Evolutionary conservation across 2,888 invertebrate species (phyloP), one percentile per base, ranked within the genome.

Genomic region (Eilema depressum): DNA sequence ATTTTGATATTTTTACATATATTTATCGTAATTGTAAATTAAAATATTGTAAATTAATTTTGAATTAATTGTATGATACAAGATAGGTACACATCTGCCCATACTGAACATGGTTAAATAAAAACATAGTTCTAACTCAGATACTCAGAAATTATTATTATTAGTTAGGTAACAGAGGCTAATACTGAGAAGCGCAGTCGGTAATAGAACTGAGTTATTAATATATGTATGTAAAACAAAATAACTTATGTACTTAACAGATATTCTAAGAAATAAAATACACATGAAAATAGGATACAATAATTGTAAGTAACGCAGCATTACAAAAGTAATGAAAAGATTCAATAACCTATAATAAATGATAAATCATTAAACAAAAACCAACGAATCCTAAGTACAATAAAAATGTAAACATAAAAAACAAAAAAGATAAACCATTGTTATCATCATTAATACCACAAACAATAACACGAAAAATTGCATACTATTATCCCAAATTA

Each of bases 401-500:
- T 47, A 47, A 47, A 53, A 53, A 53, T 4, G 53, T 53, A 53
- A 53, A 53, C n/a, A 53, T 17, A n/a, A 53, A 53, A 47, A 1
- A n/a, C n/a, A n/a, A n/a, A n/a, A 14, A 37, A 37, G 12, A 37
- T 37, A 20, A 53, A 53, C 53, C 53, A 53, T 53, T 41, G 20
- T 63, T 41, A 37, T 7, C 0, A 20, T 63, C 25, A n/a, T 64
- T 28, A n/a, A 28, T 26, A 53, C 17, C 12, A 30, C 10, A 28
- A 17, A 26, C 28, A 61, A 61, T 10, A 28, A 7, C 12, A 56
- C 17, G 26, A 33, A 25, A 64, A 64, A 64, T 64, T 59, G 69
- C 60, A 47, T 25, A 62, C n/a, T 56, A 25, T 68, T 26, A 64
- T 11, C 25, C 33, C 33, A 66, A 41, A 63, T 57, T 61, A 64